Base-by-base conservation (phyloP, 2,888 invertebrate genomes). In the Cetonia aurata region DNA sequence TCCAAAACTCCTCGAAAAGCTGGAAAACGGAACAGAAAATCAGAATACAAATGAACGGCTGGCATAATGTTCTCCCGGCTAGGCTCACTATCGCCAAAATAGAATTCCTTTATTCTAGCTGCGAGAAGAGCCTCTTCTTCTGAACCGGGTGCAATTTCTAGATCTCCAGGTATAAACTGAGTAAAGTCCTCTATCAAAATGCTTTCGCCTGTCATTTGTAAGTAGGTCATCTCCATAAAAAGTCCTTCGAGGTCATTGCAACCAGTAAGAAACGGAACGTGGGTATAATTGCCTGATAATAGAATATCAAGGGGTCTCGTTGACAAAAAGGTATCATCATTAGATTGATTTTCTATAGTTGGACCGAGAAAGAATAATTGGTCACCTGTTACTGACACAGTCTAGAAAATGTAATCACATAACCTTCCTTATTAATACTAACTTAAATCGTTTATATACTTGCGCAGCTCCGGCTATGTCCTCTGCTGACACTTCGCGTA, bases 221-320 rank as follows among this genome's bases (percentile, higher is more conserved):
- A 46, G 15, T 15, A 19, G 13, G 67, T 12, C 1, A 71, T 65
- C 59, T 75, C 69, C 33, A 67, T 59, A 8, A 74, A 50, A 12
- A 75, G 62, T 2, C 71, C 67, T 33, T 75, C 75, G 13, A 69
- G 72, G 19, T 73, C 69, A 41, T 73, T 75, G 50, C 72, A 74
- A 19, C 75, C 75, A 4, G 73, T 46, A 37, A 75, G 65, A 17
- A 70, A 62, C 1, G 75, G 70, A 8, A 75, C 65, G 33, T 75
- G 71, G 19, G 60, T 74, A 52, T 69, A 73, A 17, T 72, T 67
- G n/a, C 72, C 74, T 8, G 67, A 59, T 37, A 59, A 19, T 10
- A 75, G 67, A 13, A 75, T 37, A 6, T 68, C 55, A 17, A 69
- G 37, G 3, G 69, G 57, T 52, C 55, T 59, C 31, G 72, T 66